Evolutionary conservation across 2,113 vertebrate genomes (phyloP).

Genomic region (Mugil cephalus): DNA sequence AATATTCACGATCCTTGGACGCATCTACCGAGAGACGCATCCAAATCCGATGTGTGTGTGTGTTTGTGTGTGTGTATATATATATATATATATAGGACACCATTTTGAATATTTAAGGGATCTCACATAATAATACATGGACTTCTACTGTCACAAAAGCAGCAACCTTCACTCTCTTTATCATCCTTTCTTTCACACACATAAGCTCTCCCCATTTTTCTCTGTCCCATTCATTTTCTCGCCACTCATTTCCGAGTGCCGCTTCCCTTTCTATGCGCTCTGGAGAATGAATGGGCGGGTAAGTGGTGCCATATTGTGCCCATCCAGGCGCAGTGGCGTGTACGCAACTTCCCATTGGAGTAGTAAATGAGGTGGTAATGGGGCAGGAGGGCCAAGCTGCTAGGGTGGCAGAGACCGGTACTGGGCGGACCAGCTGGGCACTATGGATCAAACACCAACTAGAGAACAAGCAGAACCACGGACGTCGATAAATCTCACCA

Average conservation of each 20-base stretch:
- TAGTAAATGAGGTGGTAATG: conserved; percentile 80
- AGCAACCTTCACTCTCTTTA: conserved; percentile 8
- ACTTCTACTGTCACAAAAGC: conserved; percentile 26
- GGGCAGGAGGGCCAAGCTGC: conserved; percentile 72
- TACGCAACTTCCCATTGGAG: conserved; percentile 72
- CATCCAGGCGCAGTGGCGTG: conserved; percentile 76
- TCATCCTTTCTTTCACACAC: conserved; percentile 21
- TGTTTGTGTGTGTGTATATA: too few relatives aligned
- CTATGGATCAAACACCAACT: conserved; percentile 73
- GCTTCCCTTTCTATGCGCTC: conserved; percentile 46
- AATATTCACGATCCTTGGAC: neutral
- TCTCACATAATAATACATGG: neutral
- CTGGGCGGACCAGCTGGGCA: conserved; percentile 70
- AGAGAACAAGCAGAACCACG: conserved; percentile 29
- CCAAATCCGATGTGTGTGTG: conserved; percentile 6
- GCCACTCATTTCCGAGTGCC: conserved; percentile 51
- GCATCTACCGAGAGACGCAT: neutral
- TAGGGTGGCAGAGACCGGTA: conserved; percentile 57
- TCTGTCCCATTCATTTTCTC: conserved; percentile 54
- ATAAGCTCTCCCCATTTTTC: conserved; percentile 36
- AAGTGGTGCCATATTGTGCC: conserved; percentile 83
- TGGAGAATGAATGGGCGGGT: conserved; percentile 73
- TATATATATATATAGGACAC: neutral
- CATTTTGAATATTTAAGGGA: conserved; percentile 6
- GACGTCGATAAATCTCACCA: conserved; percentile 29